Percentiles rank a stretch among this genome's conserved stretches.
These are phyloP conservation scores for Homalodisca vitripennis DNA, from an alignment of 1,140 invertebrate species.

Conservation along the genomic window DNA sequence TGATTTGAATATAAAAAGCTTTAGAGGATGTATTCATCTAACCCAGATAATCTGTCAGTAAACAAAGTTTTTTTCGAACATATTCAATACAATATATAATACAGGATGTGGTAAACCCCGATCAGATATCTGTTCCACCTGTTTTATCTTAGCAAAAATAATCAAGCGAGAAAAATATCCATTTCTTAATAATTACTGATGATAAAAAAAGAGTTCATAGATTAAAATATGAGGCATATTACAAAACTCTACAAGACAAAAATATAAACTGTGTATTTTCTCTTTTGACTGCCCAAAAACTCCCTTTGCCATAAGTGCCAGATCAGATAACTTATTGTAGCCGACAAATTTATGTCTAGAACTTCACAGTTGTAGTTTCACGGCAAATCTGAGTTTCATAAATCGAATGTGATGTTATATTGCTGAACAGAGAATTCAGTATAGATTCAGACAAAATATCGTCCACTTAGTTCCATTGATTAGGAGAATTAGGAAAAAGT, in stretches of 20 bases:
- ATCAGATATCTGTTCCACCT: constrained; percentile 29
- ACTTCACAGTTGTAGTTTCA: constrained; percentile 44
- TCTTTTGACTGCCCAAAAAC: constrained; percentile 48
- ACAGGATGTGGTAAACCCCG: constrained; percentile 34
- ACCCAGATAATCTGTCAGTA: constrained; percentile 18
- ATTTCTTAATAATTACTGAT: constrained; percentile 36
- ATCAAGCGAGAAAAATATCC: constrained; percentile 35
- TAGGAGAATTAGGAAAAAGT: constrained; percentile 34
- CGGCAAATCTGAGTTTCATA: constrained; percentile 33
- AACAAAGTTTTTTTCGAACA: constrained; percentile 35
- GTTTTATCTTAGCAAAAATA: constrained; percentile 20
- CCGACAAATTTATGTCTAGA: constrained; percentile 43
- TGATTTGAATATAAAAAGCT: constrained; percentile 20
- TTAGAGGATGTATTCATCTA: constrained; percentile 13
- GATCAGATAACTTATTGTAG: constrained; percentile 45
- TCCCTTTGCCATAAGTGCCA: constrained; percentile 42
- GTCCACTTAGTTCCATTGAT: constrained; percentile 38
- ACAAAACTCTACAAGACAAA: constrained; percentile 41
- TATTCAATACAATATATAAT: constrained; percentile 37
- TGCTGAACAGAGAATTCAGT: constrained; percentile 41
- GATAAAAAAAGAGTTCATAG: constrained; percentile 41
- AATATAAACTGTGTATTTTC: constrained; percentile 38
- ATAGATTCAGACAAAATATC: constrained; percentile 44
- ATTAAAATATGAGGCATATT: constrained; percentile 44
- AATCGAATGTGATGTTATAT: constrained; percentile 42